Evolutionary conservation across 1,140 invertebrate species (phyloP), one percentile per base, ranked within the genome.

Genomic region (Solenopsis fugax): DNA sequence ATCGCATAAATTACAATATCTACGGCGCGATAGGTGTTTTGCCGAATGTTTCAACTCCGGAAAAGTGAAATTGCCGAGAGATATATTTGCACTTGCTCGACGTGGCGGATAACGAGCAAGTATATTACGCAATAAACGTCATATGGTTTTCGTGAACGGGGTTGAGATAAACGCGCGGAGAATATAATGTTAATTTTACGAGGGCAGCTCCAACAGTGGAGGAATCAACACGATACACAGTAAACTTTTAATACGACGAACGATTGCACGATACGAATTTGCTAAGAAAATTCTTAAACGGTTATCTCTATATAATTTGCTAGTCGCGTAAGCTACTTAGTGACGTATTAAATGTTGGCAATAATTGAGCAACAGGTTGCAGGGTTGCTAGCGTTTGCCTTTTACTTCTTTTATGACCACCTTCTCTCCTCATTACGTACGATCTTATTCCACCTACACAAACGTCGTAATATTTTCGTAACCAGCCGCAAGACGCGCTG

Each of bases 401-500:
- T 65, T 54, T 48, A 37, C 16, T 29, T 56, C 50, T 58, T 48
- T 58, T 45, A 52, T 48, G n/a, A 67, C 60, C 62, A 24, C 48
- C 45, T 50, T 80, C 29, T 50, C 12, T 78, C 13, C 76, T 80
- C 77, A 7, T 48, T 88, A 45, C 13, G n/a, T 69, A 88, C 41
- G 45, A 69, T 88, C 72, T 85, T 37, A 50, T 77, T 85, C 62
- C 80, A 85, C 78, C 86, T 85, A 64, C 86, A 12, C 18, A 18
- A 13, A 12, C 29, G 67, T 37, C 29, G 18, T 50, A 50, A 88
- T 73, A 88, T 88, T 89, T 89, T 88, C 65, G 71, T 88, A 88
- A 88, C 10, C 86, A 52, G 56, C 60, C 64, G 60, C 34, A 9
- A 29, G 16, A 50, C 29, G 58, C 16, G 45, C 18, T n/a, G 67